Evolutionary conservation across 37 sponge, comb jelly and placozoan species (phyloP).

Genomic region (Oopsacas minuta): DNA sequence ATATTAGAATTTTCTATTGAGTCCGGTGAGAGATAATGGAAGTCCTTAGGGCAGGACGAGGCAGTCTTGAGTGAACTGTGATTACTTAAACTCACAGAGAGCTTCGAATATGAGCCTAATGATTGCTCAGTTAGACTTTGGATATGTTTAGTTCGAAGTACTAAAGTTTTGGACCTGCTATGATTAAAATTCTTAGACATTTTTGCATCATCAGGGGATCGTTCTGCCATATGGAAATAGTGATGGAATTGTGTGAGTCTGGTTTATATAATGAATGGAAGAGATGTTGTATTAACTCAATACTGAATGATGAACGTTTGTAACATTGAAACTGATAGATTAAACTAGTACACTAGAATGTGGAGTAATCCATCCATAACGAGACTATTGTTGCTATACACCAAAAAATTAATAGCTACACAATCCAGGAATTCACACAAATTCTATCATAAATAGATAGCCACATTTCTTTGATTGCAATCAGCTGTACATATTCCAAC

Average conservation of each 20-base stretch:
- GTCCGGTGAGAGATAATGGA: not conserved
- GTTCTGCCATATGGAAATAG: not conserved
- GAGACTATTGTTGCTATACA: not conserved
- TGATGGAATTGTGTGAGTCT: not conserved
- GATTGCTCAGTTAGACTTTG: not conserved
- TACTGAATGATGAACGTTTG: not conserved
- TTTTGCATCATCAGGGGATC: not conserved
- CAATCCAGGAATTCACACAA: no score
- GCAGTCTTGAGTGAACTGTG: not conserved
- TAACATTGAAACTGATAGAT: not conserved
- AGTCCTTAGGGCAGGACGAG: not conserved
- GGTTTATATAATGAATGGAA: not conserved
- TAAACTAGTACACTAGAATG: not conserved
- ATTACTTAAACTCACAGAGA: not conserved
- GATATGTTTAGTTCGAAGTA: not conserved
- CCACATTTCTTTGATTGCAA: no score
- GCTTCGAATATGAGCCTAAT: not conserved
- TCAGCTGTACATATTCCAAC: no score
- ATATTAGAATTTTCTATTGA: not conserved
- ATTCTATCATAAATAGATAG: no score
- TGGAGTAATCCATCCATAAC: not conserved
- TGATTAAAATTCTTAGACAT: not conserved
- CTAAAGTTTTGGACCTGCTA: not conserved
- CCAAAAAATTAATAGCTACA: not conserved
- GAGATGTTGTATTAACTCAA: not conserved